Percentiles rank a stretch among this genome's conserved stretches.
Conservation (phyloP, 2,888 invertebrate genomes). For the Zonitis immaculata region DNA sequence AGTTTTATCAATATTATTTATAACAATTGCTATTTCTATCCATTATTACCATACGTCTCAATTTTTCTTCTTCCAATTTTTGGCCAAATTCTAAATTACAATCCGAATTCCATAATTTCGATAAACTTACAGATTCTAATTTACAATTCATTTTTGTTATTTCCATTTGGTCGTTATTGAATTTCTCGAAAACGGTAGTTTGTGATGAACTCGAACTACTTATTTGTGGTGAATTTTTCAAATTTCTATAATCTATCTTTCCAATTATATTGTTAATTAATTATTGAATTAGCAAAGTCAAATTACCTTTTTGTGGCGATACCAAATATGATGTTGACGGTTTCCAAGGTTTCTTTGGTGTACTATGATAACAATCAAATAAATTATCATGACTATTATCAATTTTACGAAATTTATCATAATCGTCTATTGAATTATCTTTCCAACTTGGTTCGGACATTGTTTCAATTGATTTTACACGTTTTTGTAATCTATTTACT, state of each 20-base stretch:
- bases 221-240: neutral
- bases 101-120: constrained; percentile 58
- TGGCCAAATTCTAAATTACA: constrained; percentile 30
- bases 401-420: constrained; percentile 26
- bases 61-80: constrained; percentile 70
- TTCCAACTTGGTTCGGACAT: constrained; percentile 37
- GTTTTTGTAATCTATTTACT: constrained; percentile 55
- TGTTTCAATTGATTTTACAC: constrained; percentile 51
- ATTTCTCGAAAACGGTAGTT: constrained; percentile 31
- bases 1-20: neutral
- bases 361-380: constrained; percentile 38
- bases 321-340: constrained; percentile 40
- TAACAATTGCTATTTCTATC: constrained; percentile 8
- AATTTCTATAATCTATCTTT: neutral
- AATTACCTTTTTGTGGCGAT: constrained; percentile 31
- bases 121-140: constrained; percentile 52
- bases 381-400: constrained; percentile 35
- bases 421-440: constrained; percentile 30
- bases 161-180: neutral
- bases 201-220: constrained; percentile 37
- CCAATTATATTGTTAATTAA: too few relatives aligned
- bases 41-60: constrained; percentile 64
- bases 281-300: constrained; percentile 4
- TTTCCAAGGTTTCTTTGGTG: constrained; percentile 43
- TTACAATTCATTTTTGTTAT: constrained; percentile 7